These are phyloP conservation scores for Rattus norvegicus DNA, from an alignment of 2,113 vertebrate genomes.

Conservation along the genomic window GRCr8 NC_086027.1:4711001-4711500, in stretches of 20 bases:
- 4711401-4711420: not conserved
- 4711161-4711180: no score
- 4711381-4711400: not conserved
- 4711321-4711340: not conserved
- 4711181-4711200: no score
- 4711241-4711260: no score
- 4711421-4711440: not conserved
- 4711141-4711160: no score
- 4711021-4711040: not conserved
- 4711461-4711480: not conserved
- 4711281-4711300: not conserved
- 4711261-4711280: no score
- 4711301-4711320: not conserved
- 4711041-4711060: not conserved
- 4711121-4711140: no score
- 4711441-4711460: not conserved
- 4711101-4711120: no score
- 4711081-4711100: no score
- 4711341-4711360: conserved; percentile 25
- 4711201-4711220: no score
- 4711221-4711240: no score
- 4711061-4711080: not conserved
- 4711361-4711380: not conserved
- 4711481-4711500: not conserved
- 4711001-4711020: not conserved